Evolutionary conservation across 2,888 invertebrate species (phyloP).

Genomic region (Eupithecia subumbrata): DNA sequence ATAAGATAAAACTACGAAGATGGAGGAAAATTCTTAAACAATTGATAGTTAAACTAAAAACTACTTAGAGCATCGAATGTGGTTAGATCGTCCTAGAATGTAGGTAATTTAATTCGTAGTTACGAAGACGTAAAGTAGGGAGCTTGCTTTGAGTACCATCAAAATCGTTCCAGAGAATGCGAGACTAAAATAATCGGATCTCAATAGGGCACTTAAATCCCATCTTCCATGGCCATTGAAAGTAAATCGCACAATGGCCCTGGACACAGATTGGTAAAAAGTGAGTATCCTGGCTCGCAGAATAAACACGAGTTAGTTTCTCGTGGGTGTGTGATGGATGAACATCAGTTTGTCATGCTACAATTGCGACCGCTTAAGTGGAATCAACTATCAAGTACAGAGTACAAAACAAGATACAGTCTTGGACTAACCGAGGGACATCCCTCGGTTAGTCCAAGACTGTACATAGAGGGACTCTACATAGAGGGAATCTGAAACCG

Average conservation of each 20-base stretch:
- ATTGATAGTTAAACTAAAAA: neutral
- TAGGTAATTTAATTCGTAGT: neutral
- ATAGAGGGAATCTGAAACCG: no score
- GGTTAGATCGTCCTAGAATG: no score
- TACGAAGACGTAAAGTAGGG: neutral
- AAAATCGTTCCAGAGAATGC: conserved; percentile 6
- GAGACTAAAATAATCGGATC: conserved; percentile 23
- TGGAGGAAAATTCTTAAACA: neutral
- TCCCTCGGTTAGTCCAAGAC: no score
- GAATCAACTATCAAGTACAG: conserved; percentile 58
- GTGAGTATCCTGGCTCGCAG: conserved; percentile 17
- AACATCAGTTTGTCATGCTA: conserved; percentile 61
- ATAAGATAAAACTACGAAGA: conserved; percentile 6
- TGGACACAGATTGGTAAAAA: conserved; percentile 22
- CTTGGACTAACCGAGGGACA: neutral
- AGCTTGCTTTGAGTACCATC: neutral
- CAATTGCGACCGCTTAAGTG: conserved; percentile 76
- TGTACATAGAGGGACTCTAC: no score
- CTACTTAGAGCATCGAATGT: neutral
- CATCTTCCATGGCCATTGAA: conserved; percentile 36
- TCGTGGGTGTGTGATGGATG: conserved; percentile 54
- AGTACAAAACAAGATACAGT: neutral
- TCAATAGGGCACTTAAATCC: conserved; percentile 31
- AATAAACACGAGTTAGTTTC: conserved; percentile 27
- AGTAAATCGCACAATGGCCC: conserved; percentile 44